phyloP scores from a whole-genome alignment of 1,140 invertebrate species.

The Bombyx mori region DNA sequence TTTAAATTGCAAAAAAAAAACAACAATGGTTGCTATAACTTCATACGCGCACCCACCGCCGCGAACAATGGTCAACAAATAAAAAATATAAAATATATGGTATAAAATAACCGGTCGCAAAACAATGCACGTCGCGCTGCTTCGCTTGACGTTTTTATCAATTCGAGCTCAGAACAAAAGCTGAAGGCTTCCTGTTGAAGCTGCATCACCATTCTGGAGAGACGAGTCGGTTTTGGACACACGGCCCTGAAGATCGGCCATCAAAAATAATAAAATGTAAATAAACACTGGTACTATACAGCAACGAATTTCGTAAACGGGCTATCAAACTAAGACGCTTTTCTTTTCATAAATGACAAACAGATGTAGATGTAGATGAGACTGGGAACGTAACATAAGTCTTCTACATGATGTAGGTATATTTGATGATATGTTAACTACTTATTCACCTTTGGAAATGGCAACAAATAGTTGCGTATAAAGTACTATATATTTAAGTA shows the following conservation, averaged over 20 bases:
- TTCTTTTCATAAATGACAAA: too few species aligned
- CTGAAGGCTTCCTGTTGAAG: slow-evolving; percentile 62
- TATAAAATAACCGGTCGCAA: slow-evolving; percentile 44
- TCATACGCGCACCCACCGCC: slow-evolving; percentile 23
- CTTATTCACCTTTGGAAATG: too few species aligned
- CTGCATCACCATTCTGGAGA: slow-evolving; percentile 61
- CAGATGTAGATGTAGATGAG: too few species aligned
- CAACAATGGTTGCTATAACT: slow-evolving; percentile 10
- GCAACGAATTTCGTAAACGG: too few species aligned
- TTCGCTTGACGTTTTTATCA: slow-evolving; percentile 67
- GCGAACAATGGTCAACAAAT: slow-evolving; percentile 49
- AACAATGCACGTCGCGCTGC: slow-evolving; percentile 53
- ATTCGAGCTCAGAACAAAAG: slow-evolving; percentile 62
- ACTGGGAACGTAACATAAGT: too few species aligned
- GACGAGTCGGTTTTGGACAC: slow-evolving; percentile 31
- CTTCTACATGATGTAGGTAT: too few species aligned
- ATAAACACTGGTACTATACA: too few species aligned
- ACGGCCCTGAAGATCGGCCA: slow-evolving; percentile 6
- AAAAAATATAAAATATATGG: slow-evolving; percentile 12
- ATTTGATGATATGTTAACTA: too few species aligned
- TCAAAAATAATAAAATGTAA: background rate
- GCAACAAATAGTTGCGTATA: too few species aligned
- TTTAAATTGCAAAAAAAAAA: slow-evolving; percentile 19
- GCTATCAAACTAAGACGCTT: too few species aligned
- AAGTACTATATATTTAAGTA: too few species aligned